A percentile compares a stretch with the other conserved stretches of the same genome.
phyloP scores from a whole-genome alignment of 2,113 vertebrate genomes.

The Chaenocephalus aceratus region DNA sequence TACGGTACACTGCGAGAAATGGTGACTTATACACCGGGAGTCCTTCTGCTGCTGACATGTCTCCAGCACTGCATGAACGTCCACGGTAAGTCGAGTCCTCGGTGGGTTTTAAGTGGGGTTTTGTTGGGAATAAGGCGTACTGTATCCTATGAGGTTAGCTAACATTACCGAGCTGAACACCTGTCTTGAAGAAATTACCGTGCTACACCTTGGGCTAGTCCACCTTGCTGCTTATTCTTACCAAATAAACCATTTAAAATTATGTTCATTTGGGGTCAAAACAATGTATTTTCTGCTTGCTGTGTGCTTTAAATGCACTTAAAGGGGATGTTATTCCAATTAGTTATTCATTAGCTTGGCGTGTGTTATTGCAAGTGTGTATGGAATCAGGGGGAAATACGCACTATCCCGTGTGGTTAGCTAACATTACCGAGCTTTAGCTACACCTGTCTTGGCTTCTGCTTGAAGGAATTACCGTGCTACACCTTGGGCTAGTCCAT shows the following conservation, averaged over 20 bases:
- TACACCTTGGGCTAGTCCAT: slow-evolving; percentile 24
- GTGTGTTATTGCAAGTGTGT: too few species aligned
- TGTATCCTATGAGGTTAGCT: too few species aligned
- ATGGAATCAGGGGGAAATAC: too few species aligned
- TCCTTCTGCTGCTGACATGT: slow-evolving; percentile 77
- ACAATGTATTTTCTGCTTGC: fast-evolving
- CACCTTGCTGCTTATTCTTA: not conserved
- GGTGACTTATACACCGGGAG: slow-evolving; percentile 73
- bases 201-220: slow-evolving; percentile 30
- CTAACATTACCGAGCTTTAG: slow-evolving; percentile 28
- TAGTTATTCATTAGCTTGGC: too few species aligned
- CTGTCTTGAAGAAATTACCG: slow-evolving; percentile 61
- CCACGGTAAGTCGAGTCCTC: slow-evolving; percentile 73
- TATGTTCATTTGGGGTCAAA: not conserved
- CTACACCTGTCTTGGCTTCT: slow-evolving; percentile 65
- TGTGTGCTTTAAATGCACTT: not conserved
- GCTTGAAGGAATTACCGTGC: slow-evolving; percentile 45
- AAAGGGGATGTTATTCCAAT: too few species aligned
- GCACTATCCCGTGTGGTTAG: slow-evolving; percentile 20
- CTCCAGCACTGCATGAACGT: slow-evolving; percentile 68
- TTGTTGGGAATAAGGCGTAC: not conserved
- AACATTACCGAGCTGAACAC: slow-evolving; percentile 35
- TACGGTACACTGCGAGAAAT: slow-evolving; percentile 73
- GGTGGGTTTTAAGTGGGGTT: not conserved
- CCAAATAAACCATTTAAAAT: not conserved